A percentile compares a stretch with the other conserved stretches of the same genome.
Evolutionary conservation across 2,797 vertebrate species (phyloP).

Genomic region (Sebastes miniatus): DNA sequence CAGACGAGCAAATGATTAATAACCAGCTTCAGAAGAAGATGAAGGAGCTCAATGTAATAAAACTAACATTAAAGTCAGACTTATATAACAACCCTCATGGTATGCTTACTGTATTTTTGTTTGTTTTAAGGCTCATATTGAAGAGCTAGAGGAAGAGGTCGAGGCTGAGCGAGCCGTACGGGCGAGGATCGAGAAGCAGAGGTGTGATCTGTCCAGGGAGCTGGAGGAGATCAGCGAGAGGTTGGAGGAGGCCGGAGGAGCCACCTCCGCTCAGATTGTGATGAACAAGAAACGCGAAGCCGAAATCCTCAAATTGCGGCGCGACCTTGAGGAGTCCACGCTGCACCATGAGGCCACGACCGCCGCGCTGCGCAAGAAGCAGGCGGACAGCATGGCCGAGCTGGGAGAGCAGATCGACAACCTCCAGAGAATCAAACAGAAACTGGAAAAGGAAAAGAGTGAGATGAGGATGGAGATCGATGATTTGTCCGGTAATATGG

Average conservation of each 20-base stretch:
- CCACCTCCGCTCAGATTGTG: constrained; percentile 79
- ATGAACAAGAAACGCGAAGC: constrained; percentile 87
- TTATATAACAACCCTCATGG: no score
- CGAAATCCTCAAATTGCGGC: constrained; percentile 84
- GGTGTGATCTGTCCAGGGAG: constrained; percentile 81
- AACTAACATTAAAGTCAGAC: not conserved
- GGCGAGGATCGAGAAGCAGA: constrained; percentile 86
- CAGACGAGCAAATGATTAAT: constrained; percentile 80
- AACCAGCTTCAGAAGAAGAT: constrained; percentile 76
- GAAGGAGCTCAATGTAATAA: constrained; percentile 83
- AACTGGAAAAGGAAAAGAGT: constrained; percentile 90
- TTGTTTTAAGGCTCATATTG: constrained; percentile 80
- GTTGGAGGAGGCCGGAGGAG: constrained; percentile 88
- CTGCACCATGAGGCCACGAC: constrained; percentile 85
- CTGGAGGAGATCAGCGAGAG: constrained; percentile 88
- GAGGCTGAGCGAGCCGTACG: constrained; percentile 80
- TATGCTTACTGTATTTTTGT: rapidly evolving
- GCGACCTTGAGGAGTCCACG: constrained; percentile 86
- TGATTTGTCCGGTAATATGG: constrained; percentile 81
- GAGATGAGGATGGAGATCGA: constrained; percentile 89
- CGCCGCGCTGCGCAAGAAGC: constrained; percentile 84
- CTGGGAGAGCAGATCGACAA: constrained; percentile 88
- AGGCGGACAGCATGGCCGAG: constrained; percentile 84
- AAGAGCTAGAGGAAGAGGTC: constrained; percentile 88
- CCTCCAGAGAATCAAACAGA: constrained; percentile 89